Conservation (phyloP, 92 coral and sea anemone species). For the Umimayanthus kanabou region DNA sequence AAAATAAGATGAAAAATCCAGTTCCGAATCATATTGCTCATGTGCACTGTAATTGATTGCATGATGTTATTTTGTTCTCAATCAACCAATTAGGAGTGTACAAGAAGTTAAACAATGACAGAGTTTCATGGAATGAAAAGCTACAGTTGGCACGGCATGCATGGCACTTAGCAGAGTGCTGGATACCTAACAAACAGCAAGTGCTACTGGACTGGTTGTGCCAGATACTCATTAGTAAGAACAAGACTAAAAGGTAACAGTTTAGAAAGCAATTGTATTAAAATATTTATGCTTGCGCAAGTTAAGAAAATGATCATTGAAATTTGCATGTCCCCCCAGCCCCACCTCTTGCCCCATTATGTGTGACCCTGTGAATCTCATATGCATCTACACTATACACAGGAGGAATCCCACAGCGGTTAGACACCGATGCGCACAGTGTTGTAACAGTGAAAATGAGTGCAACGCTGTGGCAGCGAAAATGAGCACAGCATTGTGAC, state of each 20-base stretch:
- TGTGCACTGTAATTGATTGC: neutral
- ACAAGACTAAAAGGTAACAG: constrained; percentile 56
- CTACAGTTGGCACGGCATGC: constrained; percentile 62
- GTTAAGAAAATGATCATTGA: too few relatives aligned
- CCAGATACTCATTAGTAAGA: constrained; percentile 55
- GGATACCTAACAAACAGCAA: constrained; percentile 82
- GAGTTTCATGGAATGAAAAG: constrained; percentile 60
- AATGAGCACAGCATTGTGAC: too few relatives aligned
- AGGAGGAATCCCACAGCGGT: too few relatives aligned
- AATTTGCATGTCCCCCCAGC: too few relatives aligned
- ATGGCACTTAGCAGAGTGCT: constrained; percentile 64
- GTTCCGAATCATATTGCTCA: neutral
- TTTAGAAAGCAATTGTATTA: neutral
- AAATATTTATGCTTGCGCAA: too few relatives aligned
- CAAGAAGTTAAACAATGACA: constrained; percentile 59
- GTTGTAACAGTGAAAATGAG: too few relatives aligned
- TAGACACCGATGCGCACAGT: too few relatives aligned
- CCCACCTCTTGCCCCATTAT: too few relatives aligned
- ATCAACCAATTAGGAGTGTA: constrained; percentile 57
- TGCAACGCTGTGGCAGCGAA: too few relatives aligned
- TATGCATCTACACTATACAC: too few relatives aligned
- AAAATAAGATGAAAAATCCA: too few relatives aligned
- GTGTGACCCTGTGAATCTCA: too few relatives aligned
- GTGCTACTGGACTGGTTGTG: constrained; percentile 79
- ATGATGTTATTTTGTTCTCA: neutral